Conservation (phyloP, 1,140 invertebrate genomes). For the Coboldia fuscipes region DNA sequence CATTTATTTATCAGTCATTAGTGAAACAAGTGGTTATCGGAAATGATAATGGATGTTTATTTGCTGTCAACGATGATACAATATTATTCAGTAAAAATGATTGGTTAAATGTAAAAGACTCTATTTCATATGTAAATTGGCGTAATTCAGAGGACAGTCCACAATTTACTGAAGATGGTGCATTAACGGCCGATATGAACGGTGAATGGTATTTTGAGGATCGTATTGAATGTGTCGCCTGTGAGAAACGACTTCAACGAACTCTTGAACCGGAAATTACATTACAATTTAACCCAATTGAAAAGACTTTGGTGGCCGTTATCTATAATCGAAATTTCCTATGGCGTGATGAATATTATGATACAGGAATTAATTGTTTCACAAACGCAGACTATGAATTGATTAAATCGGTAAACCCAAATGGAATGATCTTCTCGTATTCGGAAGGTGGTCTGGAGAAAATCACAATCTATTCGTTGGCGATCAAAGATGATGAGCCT, state of each 20-base stretch:
- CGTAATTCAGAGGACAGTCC: conserved; percentile 5
- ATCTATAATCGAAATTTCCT: conserved; percentile 13
- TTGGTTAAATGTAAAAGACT: not conserved
- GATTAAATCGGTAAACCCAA: conserved; percentile 8
- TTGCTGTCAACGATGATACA: not conserved
- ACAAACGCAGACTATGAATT: conserved; percentile 12
- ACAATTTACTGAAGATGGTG: not conserved
- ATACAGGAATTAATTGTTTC: conserved; percentile 16
- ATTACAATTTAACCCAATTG: conserved; percentile 8
- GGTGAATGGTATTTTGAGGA: conserved; percentile 1
- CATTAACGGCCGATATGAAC: not conserved
- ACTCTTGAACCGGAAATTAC: conserved; percentile 8
- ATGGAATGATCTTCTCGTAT: conserved; percentile 8
- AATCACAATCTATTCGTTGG: conserved; percentile 12
- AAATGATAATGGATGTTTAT: not conserved
- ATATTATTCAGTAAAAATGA: not conserved
- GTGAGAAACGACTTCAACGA: conserved; percentile 1
- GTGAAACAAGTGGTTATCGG: not conserved
- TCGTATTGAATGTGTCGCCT: conserved; percentile 6
- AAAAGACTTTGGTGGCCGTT: conserved; percentile 9
- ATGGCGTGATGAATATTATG: conserved; percentile 9
- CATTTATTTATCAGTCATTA: not conserved
- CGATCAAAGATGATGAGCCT: conserved; percentile 13
- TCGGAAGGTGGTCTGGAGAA: conserved; percentile 3
- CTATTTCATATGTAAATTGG: conserved; percentile 6